Evolutionary conservation across 2,888 invertebrate species (phyloP).

Genomic region (Odontocolon sp.): DNA sequence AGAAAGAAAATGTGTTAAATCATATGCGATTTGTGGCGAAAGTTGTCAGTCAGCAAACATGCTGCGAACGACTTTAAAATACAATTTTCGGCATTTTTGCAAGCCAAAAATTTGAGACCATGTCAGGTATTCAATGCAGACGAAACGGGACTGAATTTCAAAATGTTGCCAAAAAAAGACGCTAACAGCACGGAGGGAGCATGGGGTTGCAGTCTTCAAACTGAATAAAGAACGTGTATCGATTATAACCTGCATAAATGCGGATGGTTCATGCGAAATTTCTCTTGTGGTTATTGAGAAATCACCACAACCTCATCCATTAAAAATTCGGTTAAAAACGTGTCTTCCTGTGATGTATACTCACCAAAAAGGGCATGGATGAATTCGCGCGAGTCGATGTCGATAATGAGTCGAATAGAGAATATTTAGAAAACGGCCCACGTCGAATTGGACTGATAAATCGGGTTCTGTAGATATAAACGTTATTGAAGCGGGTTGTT

Average conservation of each 20-base stretch:
- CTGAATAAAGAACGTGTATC: constrained; percentile 63
- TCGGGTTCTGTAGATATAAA: too few relatives aligned
- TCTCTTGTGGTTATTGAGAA: neutral
- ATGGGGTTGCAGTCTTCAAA: constrained; percentile 56
- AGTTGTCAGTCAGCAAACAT: constrained; percentile 53
- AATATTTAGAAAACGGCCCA: too few relatives aligned
- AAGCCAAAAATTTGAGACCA: constrained; percentile 48
- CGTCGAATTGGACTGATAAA: too few relatives aligned
- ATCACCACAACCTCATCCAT: neutral
- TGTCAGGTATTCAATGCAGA: constrained; percentile 63
- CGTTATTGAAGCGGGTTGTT: too few relatives aligned
- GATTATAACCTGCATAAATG: constrained; percentile 53
- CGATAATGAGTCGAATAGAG: too few relatives aligned
- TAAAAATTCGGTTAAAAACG: too few relatives aligned
- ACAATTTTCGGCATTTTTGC: constrained; percentile 51
- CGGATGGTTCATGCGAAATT: neutral
- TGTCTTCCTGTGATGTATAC: too few relatives aligned
- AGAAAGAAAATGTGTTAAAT: constrained; percentile 46
- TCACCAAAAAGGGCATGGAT: neutral
- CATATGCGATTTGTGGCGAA: constrained; percentile 59
- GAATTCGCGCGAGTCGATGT: too few relatives aligned
- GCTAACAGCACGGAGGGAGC: constrained; percentile 55
- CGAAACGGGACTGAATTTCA: constrained; percentile 62
- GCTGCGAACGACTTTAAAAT: constrained; percentile 7
- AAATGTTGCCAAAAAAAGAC: constrained; percentile 61